phyloP scores from a whole-genome alignment of 1,140 invertebrate genomes.

The Laupala kohalensis region DNA sequence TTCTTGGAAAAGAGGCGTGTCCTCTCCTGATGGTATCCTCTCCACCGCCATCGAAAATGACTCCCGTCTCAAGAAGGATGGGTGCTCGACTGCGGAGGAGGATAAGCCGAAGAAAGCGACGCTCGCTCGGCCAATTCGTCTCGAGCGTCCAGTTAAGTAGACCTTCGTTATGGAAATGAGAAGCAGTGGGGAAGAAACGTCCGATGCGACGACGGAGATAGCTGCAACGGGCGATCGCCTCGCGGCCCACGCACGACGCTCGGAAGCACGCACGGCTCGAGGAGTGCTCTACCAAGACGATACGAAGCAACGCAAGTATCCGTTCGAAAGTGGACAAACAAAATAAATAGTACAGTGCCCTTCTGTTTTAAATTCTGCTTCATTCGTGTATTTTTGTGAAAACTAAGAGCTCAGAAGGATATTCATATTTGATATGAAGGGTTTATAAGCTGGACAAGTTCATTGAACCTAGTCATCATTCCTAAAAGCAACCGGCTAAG shows the following conservation, averaged over 20 bases:
- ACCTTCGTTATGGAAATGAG: not conserved
- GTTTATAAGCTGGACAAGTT: no score
- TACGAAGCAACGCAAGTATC: no score
- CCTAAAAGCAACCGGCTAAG: no score
- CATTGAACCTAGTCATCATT: no score
- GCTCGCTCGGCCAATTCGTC: not conserved
- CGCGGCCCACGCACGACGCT: not conserved
- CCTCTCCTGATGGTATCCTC: not conserved
- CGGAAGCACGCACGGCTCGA: not conserved
- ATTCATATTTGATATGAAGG: no score
- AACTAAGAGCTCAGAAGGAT: no score
- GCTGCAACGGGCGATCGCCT: not conserved
- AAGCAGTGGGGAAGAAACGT: not conserved
- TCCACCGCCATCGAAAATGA: not conserved
- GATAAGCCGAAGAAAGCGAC: not conserved
- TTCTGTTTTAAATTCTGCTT: no score
- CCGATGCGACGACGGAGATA: not conserved
- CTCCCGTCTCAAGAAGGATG: not conserved
- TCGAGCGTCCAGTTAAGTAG: not conserved
- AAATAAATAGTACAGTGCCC: no score
- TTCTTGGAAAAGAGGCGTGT: no score
- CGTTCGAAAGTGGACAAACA: no score
- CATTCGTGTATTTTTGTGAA: no score
- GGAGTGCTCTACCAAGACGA: no score
- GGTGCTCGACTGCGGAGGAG: not conserved